Conservation (phyloP, 2,113 vertebrate species). For the Platichthys flesus region DNA sequence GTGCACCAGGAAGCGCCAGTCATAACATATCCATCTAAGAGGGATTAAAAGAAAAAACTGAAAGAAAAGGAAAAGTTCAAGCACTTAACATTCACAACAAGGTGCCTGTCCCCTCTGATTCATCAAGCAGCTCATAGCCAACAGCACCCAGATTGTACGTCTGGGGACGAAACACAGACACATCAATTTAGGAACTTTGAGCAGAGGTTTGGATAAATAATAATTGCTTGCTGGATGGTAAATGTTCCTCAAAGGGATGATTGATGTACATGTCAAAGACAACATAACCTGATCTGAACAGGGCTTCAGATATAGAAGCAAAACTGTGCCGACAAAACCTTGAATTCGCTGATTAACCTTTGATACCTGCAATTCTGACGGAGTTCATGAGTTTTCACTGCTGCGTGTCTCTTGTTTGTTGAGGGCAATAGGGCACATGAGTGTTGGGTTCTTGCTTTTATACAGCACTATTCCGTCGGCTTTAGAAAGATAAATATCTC, state of each 20-base stretch:
- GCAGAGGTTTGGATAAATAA: neutral
- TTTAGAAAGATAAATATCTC: neutral
- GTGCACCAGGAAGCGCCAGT: conserved; percentile 46
- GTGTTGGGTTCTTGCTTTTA: neutral
- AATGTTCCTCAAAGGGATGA: neutral
- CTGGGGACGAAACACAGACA: neutral
- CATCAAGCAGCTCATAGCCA: neutral
- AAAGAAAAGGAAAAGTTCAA: conserved; percentile 21
- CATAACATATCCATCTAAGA: conserved; percentile 53
- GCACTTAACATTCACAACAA: conserved; percentile 47
- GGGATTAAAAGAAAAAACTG: neutral
- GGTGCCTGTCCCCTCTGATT: conserved; percentile 19
- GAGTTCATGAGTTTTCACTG: neutral
- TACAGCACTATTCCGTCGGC: neutral
- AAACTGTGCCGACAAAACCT: too few relatives aligned
- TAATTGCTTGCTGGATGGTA: neutral
- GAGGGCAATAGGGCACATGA: too few relatives aligned
- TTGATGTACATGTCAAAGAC: neutral
- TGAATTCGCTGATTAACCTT: neutral
- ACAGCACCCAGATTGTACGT: neutral
- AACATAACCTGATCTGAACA: neutral
- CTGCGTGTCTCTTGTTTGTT: too few relatives aligned
- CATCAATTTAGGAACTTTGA: neutral
- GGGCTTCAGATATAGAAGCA: too few relatives aligned
- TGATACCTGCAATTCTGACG: neutral